A percentile compares a stretch with the other conserved stretches of the same genome.
phyloP scores from a whole-genome alignment of 2,797 vertebrate genomes.

The Chelidonichthys spinosus region DNA sequence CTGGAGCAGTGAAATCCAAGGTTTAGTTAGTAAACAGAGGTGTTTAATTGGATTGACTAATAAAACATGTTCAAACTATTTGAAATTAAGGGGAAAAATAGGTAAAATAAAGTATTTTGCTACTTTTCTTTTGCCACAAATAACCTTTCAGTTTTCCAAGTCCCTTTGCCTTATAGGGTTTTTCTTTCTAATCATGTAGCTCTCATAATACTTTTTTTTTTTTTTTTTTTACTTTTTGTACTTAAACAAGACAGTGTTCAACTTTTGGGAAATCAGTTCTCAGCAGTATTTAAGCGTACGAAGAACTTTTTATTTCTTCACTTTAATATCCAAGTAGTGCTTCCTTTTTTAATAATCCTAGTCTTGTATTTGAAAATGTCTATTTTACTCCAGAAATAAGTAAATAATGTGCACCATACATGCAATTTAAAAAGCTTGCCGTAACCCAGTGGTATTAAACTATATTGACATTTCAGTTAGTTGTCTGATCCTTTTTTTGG shows the following conservation, averaged over 20 bases:
- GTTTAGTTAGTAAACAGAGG: background rate
- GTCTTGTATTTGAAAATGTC: background rate
- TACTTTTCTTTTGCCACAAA: background rate
- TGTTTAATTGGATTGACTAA: background rate
- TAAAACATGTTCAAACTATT: background rate
- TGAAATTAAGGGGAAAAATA: background rate
- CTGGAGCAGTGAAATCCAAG: background rate
- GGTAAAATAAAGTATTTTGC: too few species aligned
- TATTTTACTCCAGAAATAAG: background rate
- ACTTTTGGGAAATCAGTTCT: background rate
- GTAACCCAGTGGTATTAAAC: constrained; percentile 4
- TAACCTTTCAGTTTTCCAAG: background rate
- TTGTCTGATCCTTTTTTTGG: constrained; percentile 1
- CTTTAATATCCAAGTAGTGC: background rate
- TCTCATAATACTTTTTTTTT: too few species aligned
- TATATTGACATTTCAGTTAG: constrained; percentile 14
- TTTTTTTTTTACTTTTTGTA: background rate
- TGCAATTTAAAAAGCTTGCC: background rate
- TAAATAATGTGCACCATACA: background rate
- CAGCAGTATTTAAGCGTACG: constrained; percentile 11
- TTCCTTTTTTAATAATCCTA: background rate
- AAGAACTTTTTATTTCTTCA: constrained; percentile 1
- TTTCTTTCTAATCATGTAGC: background rate
- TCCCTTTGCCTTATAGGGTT: background rate
- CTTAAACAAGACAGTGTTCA: background rate